Conservation (phyloP, 2,888 invertebrate species). For the Euphydryas editha region DNA sequence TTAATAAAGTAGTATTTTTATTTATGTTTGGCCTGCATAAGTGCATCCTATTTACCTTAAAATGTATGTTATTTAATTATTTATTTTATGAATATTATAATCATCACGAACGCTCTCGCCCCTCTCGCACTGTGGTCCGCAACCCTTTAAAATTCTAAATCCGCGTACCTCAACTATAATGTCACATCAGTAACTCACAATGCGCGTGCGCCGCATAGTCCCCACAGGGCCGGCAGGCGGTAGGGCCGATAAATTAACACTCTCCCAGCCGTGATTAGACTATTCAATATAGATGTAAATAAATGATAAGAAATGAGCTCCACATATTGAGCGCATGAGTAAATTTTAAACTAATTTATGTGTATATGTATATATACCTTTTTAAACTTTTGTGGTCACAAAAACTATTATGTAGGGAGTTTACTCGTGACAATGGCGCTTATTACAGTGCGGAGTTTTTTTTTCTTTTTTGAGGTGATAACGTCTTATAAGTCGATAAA, state of each 20-base stretch:
- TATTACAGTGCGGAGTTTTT: no score
- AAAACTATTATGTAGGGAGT: no score
- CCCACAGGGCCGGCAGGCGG: slow-evolving; percentile 35
- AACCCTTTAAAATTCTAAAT: slow-evolving; percentile 40
- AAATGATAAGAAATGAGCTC: slow-evolving; percentile 31
- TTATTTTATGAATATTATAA: background rate
- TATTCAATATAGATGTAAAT: slow-evolving; percentile 31
- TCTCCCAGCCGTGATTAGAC: slow-evolving; percentile 29
- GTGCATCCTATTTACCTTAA: no score
- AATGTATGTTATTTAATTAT: background rate
- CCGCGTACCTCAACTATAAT: slow-evolving; percentile 37
- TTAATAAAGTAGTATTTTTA: no score
- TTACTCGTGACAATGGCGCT: no score
- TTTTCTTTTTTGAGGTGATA: no score
- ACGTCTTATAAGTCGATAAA: no score
- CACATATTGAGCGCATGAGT: slow-evolving; percentile 12
- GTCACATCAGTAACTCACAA: slow-evolving; percentile 48
- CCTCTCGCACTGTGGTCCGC: background rate
- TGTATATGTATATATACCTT: background rate
- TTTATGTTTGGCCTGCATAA: no score
- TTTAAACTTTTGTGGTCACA: background rate
- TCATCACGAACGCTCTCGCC: background rate
- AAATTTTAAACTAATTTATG: background rate
- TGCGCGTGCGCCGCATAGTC: slow-evolving; percentile 43
- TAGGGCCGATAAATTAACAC: slow-evolving; percentile 38